Conservation (phyloP, 2,888 invertebrate species). For the Thera britannica region DNA sequence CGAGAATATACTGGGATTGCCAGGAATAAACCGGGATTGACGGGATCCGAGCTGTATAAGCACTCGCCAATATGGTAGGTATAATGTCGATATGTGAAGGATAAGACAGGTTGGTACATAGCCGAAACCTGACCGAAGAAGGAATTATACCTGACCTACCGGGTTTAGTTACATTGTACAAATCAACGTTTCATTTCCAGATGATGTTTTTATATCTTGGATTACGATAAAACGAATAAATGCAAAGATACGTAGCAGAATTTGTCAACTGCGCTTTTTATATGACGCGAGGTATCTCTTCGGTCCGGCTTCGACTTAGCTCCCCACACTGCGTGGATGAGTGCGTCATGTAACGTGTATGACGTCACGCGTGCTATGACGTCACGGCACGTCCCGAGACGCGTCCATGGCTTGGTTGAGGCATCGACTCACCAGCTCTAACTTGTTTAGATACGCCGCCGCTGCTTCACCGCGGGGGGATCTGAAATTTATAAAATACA, state of each 20-base stretch:
- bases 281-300: too few species aligned
- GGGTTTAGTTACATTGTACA: too few species aligned
- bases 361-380: slow-evolving; percentile 29
- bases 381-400: slow-evolving; percentile 62
- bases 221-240: too few species aligned
- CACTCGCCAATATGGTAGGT: slow-evolving; percentile 22
- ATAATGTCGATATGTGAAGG: slow-evolving; percentile 29
- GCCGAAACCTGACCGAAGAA: slow-evolving; percentile 14
- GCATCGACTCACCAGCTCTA: slow-evolving; percentile 66
- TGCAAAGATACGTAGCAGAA: too few species aligned
- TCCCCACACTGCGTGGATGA: not conserved
- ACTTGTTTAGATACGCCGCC: slow-evolving; percentile 61
- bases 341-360: not conserved
- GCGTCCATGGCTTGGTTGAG: slow-evolving; percentile 60
- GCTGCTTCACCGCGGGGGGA: slow-evolving; percentile 64
- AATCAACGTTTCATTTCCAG: too few species aligned
- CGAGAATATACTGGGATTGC: not conserved
- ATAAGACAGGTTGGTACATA: not conserved
- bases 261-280: too few species aligned
- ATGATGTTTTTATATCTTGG: too few species aligned
- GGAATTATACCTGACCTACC: not conserved
- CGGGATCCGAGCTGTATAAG: slow-evolving; percentile 8
- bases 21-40: not conserved
- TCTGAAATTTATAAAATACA: slow-evolving; percentile 42
- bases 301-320: too few species aligned